A percentile compares a stretch with the other conserved stretches of the same genome.
phyloP scores from a whole-genome alignment of 2,888 invertebrate species.

The Nowickia ferox region DNA sequence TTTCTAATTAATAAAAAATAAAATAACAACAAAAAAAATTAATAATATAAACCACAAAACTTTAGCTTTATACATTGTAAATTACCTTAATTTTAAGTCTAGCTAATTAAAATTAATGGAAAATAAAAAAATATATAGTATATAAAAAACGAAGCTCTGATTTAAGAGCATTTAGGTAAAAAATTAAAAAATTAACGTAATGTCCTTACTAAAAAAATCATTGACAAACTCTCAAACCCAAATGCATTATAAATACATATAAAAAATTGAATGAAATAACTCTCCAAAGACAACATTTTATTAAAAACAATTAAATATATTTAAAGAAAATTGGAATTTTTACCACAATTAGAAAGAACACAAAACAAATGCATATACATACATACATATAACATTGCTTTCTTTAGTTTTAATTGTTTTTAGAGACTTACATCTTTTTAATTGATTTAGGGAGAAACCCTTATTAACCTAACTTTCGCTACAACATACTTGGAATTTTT shows the following conservation, averaged over 20 bases:
- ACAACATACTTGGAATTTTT: no score
- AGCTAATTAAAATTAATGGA: slow-evolving; percentile 74
- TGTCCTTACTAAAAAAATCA: slow-evolving; percentile 57
- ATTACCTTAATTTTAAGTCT: slow-evolving; percentile 75
- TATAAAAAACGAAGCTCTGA: slow-evolving; percentile 69
- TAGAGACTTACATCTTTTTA: not conserved
- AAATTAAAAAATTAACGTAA: slow-evolving; percentile 57
- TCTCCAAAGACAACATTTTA: slow-evolving; percentile 4
- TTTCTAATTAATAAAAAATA: slow-evolving; percentile 57
- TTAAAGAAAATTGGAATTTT: slow-evolving; percentile 38
- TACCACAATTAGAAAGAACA: slow-evolving; percentile 48
- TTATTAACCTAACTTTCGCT: no score
- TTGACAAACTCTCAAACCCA: slow-evolving; percentile 44
- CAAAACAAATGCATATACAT: slow-evolving; percentile 21
- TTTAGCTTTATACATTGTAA: slow-evolving; percentile 79
- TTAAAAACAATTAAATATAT: not conserved
- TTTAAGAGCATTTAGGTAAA: slow-evolving; percentile 70
- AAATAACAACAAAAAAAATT: slow-evolving; percentile 43
- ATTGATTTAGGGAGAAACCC: not conserved
- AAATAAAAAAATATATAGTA: slow-evolving; percentile 45
- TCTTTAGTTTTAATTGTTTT: slow-evolving; percentile 52
- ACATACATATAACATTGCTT: slow-evolving; percentile 44
- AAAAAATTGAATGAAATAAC: slow-evolving; percentile 37
- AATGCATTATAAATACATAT: slow-evolving; percentile 53
- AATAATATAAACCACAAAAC: slow-evolving; percentile 73